Conservation (phyloP, 2,113 vertebrate genomes). For the Melospiza georgiana region DNA sequence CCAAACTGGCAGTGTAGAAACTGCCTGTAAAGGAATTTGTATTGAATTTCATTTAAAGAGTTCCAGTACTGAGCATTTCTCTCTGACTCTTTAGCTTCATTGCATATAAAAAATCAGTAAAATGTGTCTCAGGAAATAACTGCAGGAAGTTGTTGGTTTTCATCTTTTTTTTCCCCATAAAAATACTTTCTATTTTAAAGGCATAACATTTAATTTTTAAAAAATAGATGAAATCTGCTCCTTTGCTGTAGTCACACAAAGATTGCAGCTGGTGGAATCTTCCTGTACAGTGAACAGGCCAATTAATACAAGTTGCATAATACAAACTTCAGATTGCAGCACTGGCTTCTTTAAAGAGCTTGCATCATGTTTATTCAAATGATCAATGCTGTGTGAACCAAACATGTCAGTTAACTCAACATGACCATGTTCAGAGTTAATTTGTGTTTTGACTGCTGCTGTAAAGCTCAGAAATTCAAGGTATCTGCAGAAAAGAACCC, state of each 20-base stretch:
- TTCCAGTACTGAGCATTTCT: neutral
- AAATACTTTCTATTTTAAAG: neutral
- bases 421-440: neutral
- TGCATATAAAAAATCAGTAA: neutral
- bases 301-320: neutral
- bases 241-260: neutral
- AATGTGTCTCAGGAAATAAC: neutral
- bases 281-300: neutral
- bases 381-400: neutral
- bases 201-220: neutral
- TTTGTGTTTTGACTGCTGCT: neutral
- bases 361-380: neutral
- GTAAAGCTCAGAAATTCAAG: neutral
- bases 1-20: neutral
- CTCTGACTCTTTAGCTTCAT: neutral
- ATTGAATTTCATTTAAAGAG: neutral
- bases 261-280: neutral
- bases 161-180: neutral
- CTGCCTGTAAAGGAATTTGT: neutral
- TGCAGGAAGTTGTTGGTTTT: neutral
- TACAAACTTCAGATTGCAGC: neutral
- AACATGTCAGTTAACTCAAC: neutral
- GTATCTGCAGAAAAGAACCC: neutral
- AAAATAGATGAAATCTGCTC: neutral
- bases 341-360: neutral